Percentiles rank a stretch among this genome's conserved stretches.
Evolutionary conservation across 2,888 invertebrate genomes (phyloP).

Genomic region (Hyposoter didymator): DNA sequence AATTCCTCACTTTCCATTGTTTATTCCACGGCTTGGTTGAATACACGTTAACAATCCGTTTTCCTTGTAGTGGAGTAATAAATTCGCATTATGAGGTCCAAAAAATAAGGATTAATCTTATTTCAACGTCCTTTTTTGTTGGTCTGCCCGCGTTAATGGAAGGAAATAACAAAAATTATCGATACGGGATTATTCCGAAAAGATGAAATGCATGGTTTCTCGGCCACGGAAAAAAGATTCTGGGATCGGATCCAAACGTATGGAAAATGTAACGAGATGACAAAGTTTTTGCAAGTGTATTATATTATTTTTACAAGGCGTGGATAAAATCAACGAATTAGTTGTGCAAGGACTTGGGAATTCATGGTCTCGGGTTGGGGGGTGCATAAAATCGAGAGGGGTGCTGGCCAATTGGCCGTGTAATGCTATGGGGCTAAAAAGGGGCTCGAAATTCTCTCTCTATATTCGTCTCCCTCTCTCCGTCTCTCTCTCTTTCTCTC

Average conservation of each 20-base stretch:
- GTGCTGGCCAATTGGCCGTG: conserved; percentile 81
- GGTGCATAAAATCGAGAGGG: conserved; percentile 74
- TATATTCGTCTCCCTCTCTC: conserved; percentile 53
- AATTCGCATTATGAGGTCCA: too few species aligned
- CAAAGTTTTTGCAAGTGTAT: neutral
- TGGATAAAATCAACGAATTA: conserved; percentile 67
- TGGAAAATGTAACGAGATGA: conserved; percentile 4
- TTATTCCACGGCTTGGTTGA: neutral
- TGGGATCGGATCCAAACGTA: neutral
- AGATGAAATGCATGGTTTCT: neutral
- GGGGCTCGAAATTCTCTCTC: conserved; percentile 45
- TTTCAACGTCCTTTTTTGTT: too few species aligned
- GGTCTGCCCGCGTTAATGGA: too few species aligned
- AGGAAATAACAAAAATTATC: neutral
- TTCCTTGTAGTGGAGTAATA: neutral
- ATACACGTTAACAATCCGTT: neutral
- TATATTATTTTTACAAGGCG: conserved; percentile 18
- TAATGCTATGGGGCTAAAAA: conserved; percentile 76
- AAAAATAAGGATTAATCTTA: too few species aligned
- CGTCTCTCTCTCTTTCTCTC: conserved; percentile 52
- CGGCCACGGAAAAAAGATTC: neutral
- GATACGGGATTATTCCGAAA: neutral
- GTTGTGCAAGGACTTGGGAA: conserved; percentile 60
- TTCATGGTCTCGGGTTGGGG: conserved; percentile 72
- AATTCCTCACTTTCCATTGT: neutral